Evolutionary conservation across 2,113 vertebrate genomes (phyloP).

Genomic region (Megaceryle torquata): DNA sequence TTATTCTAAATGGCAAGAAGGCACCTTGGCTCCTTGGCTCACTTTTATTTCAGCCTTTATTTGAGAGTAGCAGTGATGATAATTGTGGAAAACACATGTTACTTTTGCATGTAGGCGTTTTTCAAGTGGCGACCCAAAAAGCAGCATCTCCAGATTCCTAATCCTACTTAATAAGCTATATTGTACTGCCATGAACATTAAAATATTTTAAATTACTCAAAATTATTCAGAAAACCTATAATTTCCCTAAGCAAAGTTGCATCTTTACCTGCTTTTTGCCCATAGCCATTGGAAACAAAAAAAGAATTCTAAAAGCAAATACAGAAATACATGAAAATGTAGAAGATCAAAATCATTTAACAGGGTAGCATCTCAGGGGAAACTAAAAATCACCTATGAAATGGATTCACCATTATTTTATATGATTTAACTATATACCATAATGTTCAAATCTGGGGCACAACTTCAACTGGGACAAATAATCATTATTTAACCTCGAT

Average conservation of each 20-base stretch:
- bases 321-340: background rate
- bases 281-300: background rate
- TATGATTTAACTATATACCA: constrained; percentile 59
- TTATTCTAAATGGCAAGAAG: background rate
- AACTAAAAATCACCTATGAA: constrained; percentile 52
- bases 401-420: constrained; percentile 59
- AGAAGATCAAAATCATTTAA: constrained; percentile 32
- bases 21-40: background rate
- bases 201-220: background rate
- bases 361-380: constrained; percentile 42
- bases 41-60: background rate
- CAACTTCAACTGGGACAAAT: constrained; percentile 66
- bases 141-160: background rate
- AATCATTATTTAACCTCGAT: constrained; percentile 72
- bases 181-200: background rate
- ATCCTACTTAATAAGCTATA: background rate
- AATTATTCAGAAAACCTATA: background rate
- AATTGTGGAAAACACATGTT: background rate
- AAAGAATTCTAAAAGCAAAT: background rate
- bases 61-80: background rate
- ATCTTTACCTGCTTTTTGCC: background rate
- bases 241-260: background rate
- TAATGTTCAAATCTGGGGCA: constrained; percentile 62
- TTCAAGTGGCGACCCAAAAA: background rate
- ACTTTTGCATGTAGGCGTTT: background rate